Evolutionary conservation across 2,797 vertebrate genomes (phyloP).

Genomic region (Phylloscopus collybita): DNA sequence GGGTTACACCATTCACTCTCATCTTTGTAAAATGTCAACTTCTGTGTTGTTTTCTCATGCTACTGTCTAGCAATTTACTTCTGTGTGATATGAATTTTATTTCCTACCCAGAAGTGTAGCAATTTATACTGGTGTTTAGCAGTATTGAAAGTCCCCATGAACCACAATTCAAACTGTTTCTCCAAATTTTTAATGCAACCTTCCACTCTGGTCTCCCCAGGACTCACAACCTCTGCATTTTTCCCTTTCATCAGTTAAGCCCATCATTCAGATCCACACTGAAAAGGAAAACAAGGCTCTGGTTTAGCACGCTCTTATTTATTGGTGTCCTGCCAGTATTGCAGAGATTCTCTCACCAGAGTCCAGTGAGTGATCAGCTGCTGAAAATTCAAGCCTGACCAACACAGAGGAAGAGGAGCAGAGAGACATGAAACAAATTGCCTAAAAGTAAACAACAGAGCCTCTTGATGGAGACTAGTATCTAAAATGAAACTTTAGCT

Average conservation of each 20-base stretch:
- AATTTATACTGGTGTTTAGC: background rate
- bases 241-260: background rate
- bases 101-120: background rate
- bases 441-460: background rate
- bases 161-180: background rate
- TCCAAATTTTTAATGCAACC: background rate
- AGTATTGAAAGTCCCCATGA: background rate
- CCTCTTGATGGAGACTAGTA: background rate
- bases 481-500: background rate
- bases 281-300: background rate
- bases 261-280: background rate
- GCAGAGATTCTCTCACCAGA: background rate
- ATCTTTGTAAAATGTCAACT: background rate
- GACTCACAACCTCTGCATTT: background rate
- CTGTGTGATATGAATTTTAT: background rate
- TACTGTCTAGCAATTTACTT: background rate
- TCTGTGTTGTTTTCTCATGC: background rate
- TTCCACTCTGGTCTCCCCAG: background rate
- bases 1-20: background rate
- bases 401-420: background rate
- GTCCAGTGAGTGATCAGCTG: background rate
- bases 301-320: background rate
- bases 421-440: background rate
- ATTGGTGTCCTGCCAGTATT: background rate
- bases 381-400: background rate